These are phyloP conservation scores for Oikopleura dioica DNA, from an alignment of 23 tunicate species.

Conservation along the genomic window DNA sequence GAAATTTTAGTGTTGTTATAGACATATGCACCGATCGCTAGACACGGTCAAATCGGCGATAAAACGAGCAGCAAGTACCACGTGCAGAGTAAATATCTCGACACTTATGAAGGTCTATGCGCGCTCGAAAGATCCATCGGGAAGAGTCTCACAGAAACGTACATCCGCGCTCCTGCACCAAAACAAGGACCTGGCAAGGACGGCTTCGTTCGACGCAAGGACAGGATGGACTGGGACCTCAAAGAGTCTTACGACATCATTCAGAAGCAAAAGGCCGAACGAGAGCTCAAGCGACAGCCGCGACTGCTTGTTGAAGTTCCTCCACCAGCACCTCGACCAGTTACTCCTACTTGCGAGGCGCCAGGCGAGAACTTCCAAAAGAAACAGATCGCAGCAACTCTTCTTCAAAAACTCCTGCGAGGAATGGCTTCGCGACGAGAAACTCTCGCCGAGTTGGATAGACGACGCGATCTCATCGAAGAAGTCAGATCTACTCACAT, in stretches of 20 bases:
- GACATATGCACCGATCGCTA: slow-evolving; percentile 72
- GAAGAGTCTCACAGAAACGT: slow-evolving; percentile 42
- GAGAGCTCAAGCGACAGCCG: slow-evolving; percentile 15
- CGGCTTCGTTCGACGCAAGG: slow-evolving; percentile 44
- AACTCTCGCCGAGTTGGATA: slow-evolving; percentile 81
- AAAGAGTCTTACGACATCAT: slow-evolving; percentile 45
- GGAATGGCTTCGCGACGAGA: slow-evolving; percentile 63
- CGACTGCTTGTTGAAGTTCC: slow-evolving; percentile 48
- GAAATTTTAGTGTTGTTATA: slow-evolving; percentile 64
- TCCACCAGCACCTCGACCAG: slow-evolving; percentile 64
- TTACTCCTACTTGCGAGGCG: slow-evolving; percentile 45
- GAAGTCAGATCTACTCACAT: slow-evolving; percentile 86
- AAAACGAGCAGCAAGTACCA: too few relatives aligned
- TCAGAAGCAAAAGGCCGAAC: too few relatives aligned
- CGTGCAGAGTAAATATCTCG: slow-evolving; percentile 55
- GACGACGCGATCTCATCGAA: slow-evolving; percentile 41
- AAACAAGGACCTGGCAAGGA: slow-evolving; percentile 19
- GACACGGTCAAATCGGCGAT: too few relatives aligned
- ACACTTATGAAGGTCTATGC: slow-evolving; percentile 54
- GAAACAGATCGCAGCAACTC: slow-evolving; percentile 48
- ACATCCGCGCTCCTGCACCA: slow-evolving; percentile 31
- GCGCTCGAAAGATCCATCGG: slow-evolving; percentile 64
- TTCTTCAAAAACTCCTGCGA: slow-evolving; percentile 53
- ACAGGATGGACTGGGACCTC: slow-evolving; percentile 31
- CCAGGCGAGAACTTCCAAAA: slow-evolving; percentile 40